These are phyloP conservation scores for Cairina moschata DNA, from an alignment of 2,113 vertebrate genomes.

Conservation along the genomic window DNA sequence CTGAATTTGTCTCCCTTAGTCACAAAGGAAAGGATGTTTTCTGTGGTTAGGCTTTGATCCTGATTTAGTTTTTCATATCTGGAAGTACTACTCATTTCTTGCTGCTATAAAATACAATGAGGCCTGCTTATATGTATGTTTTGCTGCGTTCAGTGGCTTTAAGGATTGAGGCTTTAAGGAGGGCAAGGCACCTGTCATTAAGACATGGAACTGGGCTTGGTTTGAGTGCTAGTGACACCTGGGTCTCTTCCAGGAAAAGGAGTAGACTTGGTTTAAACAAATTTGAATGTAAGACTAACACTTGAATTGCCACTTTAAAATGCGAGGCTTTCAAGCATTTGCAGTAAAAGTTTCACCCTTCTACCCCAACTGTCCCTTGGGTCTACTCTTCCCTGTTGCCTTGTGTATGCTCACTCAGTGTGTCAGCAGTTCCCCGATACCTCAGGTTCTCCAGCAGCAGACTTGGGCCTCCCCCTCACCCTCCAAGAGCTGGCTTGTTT, in stretches of 20 bases:
- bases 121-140: not conserved
- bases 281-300: not conserved
- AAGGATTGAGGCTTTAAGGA: not conserved
- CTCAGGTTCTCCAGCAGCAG: not conserved
- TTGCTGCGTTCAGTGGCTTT: not conserved
- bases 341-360: not conserved
- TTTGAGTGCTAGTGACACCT: not conserved
- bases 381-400: not conserved
- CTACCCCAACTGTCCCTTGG: fast-evolving
- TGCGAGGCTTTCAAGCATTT: not conserved
- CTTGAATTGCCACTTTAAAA: not conserved
- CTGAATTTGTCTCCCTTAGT: not conserved
- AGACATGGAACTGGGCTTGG: not conserved
- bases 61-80: not conserved
- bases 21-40: not conserved
- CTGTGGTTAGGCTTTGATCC: not conserved
- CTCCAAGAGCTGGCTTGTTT: not conserved
- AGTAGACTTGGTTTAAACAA: not conserved
- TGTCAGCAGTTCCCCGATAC: not conserved
- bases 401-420: not conserved
- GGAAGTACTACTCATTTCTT: not conserved
- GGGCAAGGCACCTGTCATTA: not conserved
- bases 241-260: not conserved
- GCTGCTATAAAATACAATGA: not conserved
- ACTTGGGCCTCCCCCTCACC: not conserved